A percentile compares a stretch with the other conserved stretches of the same genome.
phyloP scores from a whole-genome alignment of 2,797 vertebrate genomes.

The Pseudochromis fuscus region DNA sequence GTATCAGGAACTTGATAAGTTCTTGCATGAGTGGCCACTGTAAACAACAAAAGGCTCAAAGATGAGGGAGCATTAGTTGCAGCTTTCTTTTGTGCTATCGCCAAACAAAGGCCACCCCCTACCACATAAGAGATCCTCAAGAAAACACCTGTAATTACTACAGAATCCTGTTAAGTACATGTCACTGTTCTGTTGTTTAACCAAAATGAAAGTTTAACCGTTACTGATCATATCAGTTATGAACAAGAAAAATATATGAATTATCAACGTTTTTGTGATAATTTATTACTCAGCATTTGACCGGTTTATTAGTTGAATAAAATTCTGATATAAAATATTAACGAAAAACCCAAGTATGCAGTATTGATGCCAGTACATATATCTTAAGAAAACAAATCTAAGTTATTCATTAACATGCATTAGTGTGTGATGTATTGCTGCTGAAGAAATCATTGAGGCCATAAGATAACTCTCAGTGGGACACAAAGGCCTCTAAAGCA shows the following conservation, averaged over 20 bases:
- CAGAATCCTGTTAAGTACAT: slow-evolving; percentile 8
- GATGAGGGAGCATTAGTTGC: slow-evolving; percentile 57
- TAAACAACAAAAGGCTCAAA: slow-evolving; percentile 70
- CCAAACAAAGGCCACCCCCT: slow-evolving; percentile 59
- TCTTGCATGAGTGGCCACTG: slow-evolving; percentile 70
- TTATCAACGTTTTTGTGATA: not conserved
- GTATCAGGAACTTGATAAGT: slow-evolving; percentile 74
- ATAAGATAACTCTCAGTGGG: slow-evolving; percentile 56
- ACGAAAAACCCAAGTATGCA: slow-evolving; percentile 7
- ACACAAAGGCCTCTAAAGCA: slow-evolving; percentile 39
- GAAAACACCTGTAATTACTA: slow-evolving; percentile 58
- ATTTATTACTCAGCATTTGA: not conserved
- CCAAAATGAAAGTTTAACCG: not conserved
- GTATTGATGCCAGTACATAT: slow-evolving; percentile 40
- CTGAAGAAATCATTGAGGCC: slow-evolving; percentile 49
- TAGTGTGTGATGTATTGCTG: slow-evolving; percentile 44
- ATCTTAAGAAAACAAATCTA: slow-evolving; percentile 59
- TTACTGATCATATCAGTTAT: not conserved
- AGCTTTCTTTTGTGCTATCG: slow-evolving; percentile 58
- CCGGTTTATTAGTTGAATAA: slow-evolving; percentile 26
- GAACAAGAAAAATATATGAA: slow-evolving; percentile 2
- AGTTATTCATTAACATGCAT: slow-evolving; percentile 56
- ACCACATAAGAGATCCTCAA: slow-evolving; percentile 27
- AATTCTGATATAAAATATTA: slow-evolving; percentile 33
- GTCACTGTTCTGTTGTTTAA: slow-evolving; percentile 17